These are phyloP conservation scores for Liasis olivaceus DNA, from an alignment of 2,797 vertebrate genomes.

Conservation along the genomic window DNA sequence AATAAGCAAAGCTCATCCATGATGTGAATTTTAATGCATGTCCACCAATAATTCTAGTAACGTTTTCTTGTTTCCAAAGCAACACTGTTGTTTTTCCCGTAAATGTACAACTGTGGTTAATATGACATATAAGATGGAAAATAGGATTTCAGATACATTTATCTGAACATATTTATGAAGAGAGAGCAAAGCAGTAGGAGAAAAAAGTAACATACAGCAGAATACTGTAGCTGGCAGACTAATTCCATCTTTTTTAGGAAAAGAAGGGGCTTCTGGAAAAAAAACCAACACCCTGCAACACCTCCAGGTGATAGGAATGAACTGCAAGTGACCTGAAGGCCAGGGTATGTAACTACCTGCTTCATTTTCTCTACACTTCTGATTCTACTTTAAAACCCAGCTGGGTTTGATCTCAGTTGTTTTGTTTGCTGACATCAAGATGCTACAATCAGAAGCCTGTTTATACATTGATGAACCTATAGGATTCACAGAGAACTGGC, in stretches of 20 bases:
- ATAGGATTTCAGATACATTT: neutral
- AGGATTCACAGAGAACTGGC: neutral
- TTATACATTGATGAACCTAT: neutral
- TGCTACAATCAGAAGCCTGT: neutral
- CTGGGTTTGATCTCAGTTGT: neutral
- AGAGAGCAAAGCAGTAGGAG: neutral
- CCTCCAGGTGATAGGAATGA: neutral
- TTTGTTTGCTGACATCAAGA: neutral
- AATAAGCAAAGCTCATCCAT: neutral
- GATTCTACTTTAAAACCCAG: neutral
- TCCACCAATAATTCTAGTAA: neutral
- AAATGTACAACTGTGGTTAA: neutral
- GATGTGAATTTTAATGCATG: neutral
- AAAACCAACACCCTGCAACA: neutral
- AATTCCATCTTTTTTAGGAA: neutral
- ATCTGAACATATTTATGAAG: neutral
- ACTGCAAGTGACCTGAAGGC: neutral
- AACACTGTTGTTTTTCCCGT: neutral
- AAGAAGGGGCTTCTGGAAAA: neutral
- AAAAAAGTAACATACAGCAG: neutral
- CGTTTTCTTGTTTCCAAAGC: neutral
- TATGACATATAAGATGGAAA: constrained; percentile 9
- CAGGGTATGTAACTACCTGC: neutral
- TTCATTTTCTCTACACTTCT: neutral
- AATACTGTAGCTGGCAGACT: neutral